Evolutionary conservation across 2,888 invertebrate genomes (phyloP), one percentile per base, ranked within the genome.

Genomic region (Rhynchonema sp.): DNA sequence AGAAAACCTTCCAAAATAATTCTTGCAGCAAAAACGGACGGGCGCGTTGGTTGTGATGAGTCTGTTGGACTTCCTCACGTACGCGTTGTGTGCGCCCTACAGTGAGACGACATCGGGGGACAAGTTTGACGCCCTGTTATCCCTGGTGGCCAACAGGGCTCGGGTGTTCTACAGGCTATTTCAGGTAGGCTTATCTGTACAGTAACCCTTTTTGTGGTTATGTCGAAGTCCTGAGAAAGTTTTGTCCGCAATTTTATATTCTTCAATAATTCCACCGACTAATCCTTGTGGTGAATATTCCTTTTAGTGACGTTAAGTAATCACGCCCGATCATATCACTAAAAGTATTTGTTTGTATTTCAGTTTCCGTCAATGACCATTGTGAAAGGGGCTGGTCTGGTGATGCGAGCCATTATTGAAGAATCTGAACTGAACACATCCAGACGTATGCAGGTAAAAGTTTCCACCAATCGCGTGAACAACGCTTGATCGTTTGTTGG

Each of bases 71-170:
- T 89, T 99, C 73, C 79, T 98, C 64, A 98, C 96, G 49, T 98
- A 94, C 78, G 86, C 92, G 2, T 80, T 98, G 53, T 99, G 98
- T 77, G 90, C 94, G 64, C 98, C 98, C 2, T 98, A 96, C 77
- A 90, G 91, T 72, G 98, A 99, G 77, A 99, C 98, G 2, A 98
- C 98, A 0, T 91, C 94, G 72, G 90, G 91, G 58, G 87, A 87
- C 72, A 88, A 89, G 73, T 92, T 92, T 75, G 96, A 98, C 75
- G 83, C 83, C 66, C 79, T 96, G 59, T 76, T 96, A 28, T 88
- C 90, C 76, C 83, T 96, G 82, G 92, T 96, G 1, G 90, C 98
- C 2, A 82, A 84, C 59, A 82, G 87, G 65, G 96, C 96, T 6
- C 81, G 92, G 60, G 83, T 85, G 62, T 78, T 98, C 26, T 98